A percentile compares a stretch with the other conserved stretches of the same genome.
These are phyloP conservation scores for Diarsia rubi DNA, from an alignment of 2,888 invertebrate species.

Conservation along the genomic window DNA sequence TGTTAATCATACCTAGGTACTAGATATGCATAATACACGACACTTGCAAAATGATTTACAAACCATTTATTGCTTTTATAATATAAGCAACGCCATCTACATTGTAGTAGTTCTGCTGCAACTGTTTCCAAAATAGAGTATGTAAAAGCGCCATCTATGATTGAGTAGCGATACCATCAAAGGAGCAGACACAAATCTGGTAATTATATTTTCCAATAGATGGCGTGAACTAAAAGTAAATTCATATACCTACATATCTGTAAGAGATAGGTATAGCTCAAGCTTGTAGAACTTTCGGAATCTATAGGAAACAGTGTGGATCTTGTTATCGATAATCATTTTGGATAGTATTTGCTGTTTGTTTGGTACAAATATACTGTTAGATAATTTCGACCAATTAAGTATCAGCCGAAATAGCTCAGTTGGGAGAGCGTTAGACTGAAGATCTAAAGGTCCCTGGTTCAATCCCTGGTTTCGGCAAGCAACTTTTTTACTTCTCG, in stretches of 20 bases:
- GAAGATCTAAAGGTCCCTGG: slow-evolving; percentile 86
- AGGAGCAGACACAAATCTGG: not conserved
- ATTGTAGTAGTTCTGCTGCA: not conserved
- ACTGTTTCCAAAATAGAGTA: fast-evolving
- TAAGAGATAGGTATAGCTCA: too few species aligned
- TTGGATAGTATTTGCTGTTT: not conserved
- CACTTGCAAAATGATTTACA: too few species aligned
- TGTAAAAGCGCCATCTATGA: slow-evolving; percentile 56
- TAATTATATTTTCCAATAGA: not conserved
- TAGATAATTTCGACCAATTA: fast-evolving
- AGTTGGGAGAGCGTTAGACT: slow-evolving; percentile 87
- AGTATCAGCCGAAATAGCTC: slow-evolving; percentile 81
- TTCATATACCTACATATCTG: not conserved
- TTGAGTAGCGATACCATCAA: slow-evolving; percentile 50
- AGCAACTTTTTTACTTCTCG: slow-evolving; percentile 33
- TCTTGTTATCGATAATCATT: too few species aligned
- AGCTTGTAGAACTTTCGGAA: too few species aligned
- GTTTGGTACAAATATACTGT: fast-evolving
- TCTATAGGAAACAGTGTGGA: too few species aligned
- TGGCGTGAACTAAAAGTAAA: slow-evolving; percentile 4
- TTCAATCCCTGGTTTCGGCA: slow-evolving; percentile 84
- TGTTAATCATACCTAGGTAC: not conserved
- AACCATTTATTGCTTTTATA: not conserved
- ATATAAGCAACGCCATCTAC: slow-evolving; percentile 38
- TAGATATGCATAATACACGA: too few species aligned